Evolutionary conservation across 1,140 invertebrate genomes (phyloP).

Genomic region (Halotydeus destructor): DNA sequence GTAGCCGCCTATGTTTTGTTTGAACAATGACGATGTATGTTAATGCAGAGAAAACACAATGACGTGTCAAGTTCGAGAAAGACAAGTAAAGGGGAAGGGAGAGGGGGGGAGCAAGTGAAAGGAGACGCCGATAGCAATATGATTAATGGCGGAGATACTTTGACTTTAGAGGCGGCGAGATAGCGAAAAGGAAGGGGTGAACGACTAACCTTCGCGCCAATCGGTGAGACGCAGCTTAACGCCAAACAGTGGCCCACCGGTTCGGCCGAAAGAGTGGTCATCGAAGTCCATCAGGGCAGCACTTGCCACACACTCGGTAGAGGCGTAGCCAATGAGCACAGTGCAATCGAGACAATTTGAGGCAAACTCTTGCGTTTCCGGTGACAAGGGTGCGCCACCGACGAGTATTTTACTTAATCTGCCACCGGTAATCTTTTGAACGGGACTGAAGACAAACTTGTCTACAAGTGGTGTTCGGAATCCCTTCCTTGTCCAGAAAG

Average conservation of each 20-base stretch:
- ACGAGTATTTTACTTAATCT: slow-evolving; percentile 59
- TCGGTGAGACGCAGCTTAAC: slow-evolving; percentile 24
- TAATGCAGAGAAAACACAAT: not conserved
- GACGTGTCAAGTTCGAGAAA: no score
- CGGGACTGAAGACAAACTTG: slow-evolving; percentile 44
- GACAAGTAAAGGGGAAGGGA: no score
- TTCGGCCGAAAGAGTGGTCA: slow-evolving; percentile 11
- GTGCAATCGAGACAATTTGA: slow-evolving; percentile 41
- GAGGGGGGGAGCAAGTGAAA: no score
- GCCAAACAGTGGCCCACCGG: slow-evolving; percentile 8
- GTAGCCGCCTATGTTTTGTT: slow-evolving; percentile 36
- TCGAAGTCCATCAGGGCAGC: slow-evolving; percentile 17
- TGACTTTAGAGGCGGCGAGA: no score
- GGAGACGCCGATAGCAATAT: no score
- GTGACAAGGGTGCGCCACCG: slow-evolving; percentile 83
- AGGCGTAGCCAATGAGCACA: slow-evolving; percentile 37
- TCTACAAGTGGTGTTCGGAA: slow-evolving; percentile 12
- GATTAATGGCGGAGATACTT: no score
- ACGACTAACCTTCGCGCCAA: slow-evolving; percentile 37
- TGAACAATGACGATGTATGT: not conserved
- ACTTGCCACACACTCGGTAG: slow-evolving; percentile 70
- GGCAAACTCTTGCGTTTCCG: slow-evolving; percentile 85
- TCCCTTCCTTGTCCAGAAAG: slow-evolving; percentile 32
- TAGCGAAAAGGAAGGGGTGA: no score
- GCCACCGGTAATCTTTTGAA: slow-evolving; percentile 63